Base-by-base conservation (phyloP, 2,113 vertebrate species). In the Spea multiplicata region DNA sequence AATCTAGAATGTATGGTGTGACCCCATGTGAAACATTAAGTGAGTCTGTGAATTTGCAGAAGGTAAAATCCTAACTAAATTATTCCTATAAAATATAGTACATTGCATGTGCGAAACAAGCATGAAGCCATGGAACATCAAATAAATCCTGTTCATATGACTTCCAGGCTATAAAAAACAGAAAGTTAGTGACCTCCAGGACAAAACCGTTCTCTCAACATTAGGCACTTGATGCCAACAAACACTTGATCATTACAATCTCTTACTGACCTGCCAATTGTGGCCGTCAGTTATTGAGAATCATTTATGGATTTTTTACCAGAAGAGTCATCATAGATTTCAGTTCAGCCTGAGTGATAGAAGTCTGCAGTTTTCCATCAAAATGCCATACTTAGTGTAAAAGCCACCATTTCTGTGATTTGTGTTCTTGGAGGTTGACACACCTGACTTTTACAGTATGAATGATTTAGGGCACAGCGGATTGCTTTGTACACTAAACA, bases 351-450 rank as follows among this genome's bases (percentile, higher is more conserved):
- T 77, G 74, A 76, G 50, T 76, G 75, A 77, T 77, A 67, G 59
- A 77, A 70, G 66, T 70, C 46, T 70, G 75, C 6, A 62, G 67
- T 77, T 77, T 77, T 77, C 75, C 45, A 77, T 77, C 75, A 70
- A 77, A 77, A 61, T 77, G 75, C 75, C 75, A 77, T 77, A 50
- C 70, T 77, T 70, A 67, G 66, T 77, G 46, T 66, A 77, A 70
- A 77, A 67, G 45, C 53, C 55, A 62, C 66, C 46, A 70, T 70
- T 77, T 45, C 55, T 49, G 52, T 77, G 75, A 77, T 77, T 77
- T 77, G 75, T 77, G 55, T 46, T 46, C 67, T 52, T 69, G 75
- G 4, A 70, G 46, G 66, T 13, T 77, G 75, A 17, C 67, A 49
- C 16, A 10, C 50, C 10, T 44, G 53, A 62, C 69, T 57, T 70